Conservation (phyloP, 2,113 vertebrate genomes). For the Theristicus caerulescens region DNA sequence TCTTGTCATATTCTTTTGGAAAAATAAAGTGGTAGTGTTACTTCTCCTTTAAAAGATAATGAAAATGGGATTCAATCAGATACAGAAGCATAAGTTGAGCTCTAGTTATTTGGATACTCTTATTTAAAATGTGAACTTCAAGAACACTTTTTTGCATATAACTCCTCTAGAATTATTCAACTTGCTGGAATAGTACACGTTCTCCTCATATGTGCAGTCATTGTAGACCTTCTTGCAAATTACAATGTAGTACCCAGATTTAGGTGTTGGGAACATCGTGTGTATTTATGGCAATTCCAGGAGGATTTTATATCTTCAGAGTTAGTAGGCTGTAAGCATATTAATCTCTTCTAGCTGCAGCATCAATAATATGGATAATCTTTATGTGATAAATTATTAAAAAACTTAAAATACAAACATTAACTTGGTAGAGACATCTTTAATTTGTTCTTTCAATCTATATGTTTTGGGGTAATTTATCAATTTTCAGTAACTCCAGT, state of each 20-base stretch:
- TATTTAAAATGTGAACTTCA: not conserved
- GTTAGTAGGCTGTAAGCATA: not conserved
- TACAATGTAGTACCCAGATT: not conserved
- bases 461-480: not conserved
- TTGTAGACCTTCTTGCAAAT: not conserved
- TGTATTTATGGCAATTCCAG: not conserved
- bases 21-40: not conserved
- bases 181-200: not conserved
- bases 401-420: not conserved
- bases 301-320: not conserved
- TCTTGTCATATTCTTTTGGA: not conserved
- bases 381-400: not conserved
- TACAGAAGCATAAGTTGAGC: not conserved
- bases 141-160: not conserved
- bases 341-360: not conserved
- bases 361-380: not conserved
- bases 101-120: not conserved
- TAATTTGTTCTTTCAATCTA: not conserved
- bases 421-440: not conserved
- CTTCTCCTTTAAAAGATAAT: not conserved
- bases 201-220: not conserved
- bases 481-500: not conserved
- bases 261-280: not conserved
- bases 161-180: slow-evolving; percentile 1
- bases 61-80: not conserved